Evolutionary conservation across 2,113 vertebrate species (phyloP), one percentile per base, ranked within the genome.

Genomic region (Opisthocomus hoazin): DNA sequence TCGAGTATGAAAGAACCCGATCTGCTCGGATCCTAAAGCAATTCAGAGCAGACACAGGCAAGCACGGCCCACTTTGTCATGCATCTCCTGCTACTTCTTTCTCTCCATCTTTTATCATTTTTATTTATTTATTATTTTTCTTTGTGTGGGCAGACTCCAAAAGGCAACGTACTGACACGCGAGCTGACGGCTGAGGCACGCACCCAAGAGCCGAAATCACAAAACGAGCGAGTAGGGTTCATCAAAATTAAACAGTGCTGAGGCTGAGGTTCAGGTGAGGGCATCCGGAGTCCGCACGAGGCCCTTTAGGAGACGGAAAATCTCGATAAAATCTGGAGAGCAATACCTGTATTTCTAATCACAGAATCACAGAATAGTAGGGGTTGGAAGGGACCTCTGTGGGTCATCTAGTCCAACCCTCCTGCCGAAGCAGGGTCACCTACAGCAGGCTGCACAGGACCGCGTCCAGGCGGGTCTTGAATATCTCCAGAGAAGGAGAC

Each of bases 21-120:
- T 20, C 50, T 27, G 75, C 54, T 60, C 3, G 4, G 45, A 48
- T 22, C 57, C 64, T 30, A 73, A 36, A 58, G 50, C 64, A 68
- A 2, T 53, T 64, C 53, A 32, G 34, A 73, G n/a, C 1, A 6
- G 58, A 61, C 32, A 2, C 0, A 0, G 26, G 19, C 26, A 63
- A 78, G 34, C 30, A 48, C 2, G 0, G 34, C 46, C 22, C 20
- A 14, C 39, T 56, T 76, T 0, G 0, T 21, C 6, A 34, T 5
- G 32, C n/a, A 66, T 12, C 60, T 75, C 61, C 36, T 43, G 43
- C 54, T 65, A 4, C 18, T 53, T 53, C 21, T 9, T 83, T 15
- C 65, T 60, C 51, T 43, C 29, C 16, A 30, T 19, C 64, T 65
- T 78, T 19, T 24, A 51, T 0, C 0, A 1, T 45, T n/a, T 64